phyloP scores from a whole-genome alignment of 2,888 invertebrate genomes.

The Ichneumoninae sp. region DNA sequence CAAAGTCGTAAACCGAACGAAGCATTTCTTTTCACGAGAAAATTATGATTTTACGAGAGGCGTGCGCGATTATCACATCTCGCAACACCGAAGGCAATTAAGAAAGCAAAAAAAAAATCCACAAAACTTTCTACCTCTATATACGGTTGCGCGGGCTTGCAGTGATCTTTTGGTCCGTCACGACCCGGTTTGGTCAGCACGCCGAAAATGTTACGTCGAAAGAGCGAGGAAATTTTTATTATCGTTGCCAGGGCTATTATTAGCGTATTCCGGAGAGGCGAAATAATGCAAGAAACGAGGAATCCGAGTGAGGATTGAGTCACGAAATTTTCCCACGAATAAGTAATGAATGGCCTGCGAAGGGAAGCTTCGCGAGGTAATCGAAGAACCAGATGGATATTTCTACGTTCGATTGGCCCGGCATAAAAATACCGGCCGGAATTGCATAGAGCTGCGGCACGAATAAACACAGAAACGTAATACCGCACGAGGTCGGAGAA shows the following conservation, averaged over 20 bases:
- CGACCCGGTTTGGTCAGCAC: background rate
- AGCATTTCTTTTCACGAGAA: background rate
- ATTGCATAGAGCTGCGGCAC: background rate
- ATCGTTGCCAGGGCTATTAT: constrained; percentile 24
- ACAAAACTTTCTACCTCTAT: constrained; percentile 50
- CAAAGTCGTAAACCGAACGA: constrained; percentile 2
- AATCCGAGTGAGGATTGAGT: background rate
- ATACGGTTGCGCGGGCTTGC: constrained; percentile 5
- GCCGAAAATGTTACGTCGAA: background rate
- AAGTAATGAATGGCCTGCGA: constrained; percentile 12
- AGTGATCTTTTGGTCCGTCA: constrained; percentile 33
- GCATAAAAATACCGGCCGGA: constrained; percentile 24
- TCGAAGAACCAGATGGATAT: constrained; percentile 4
- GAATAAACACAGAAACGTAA: constrained; percentile 58
- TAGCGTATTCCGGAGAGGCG: constrained; percentile 17
- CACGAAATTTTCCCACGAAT: constrained; percentile 39
- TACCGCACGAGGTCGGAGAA: constrained; percentile 67
- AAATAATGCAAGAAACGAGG: constrained; percentile 15
- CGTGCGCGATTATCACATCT: constrained; percentile 9
- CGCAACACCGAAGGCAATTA: constrained; percentile 7
- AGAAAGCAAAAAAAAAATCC: constrained; percentile 20
- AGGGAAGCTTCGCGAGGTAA: background rate
- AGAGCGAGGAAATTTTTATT: constrained; percentile 5
- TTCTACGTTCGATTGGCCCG: constrained; percentile 13
- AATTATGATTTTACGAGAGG: background rate